Evolutionary conservation across 2,113 vertebrate species (phyloP).

Genomic region (Leuciscus idus): DNA sequence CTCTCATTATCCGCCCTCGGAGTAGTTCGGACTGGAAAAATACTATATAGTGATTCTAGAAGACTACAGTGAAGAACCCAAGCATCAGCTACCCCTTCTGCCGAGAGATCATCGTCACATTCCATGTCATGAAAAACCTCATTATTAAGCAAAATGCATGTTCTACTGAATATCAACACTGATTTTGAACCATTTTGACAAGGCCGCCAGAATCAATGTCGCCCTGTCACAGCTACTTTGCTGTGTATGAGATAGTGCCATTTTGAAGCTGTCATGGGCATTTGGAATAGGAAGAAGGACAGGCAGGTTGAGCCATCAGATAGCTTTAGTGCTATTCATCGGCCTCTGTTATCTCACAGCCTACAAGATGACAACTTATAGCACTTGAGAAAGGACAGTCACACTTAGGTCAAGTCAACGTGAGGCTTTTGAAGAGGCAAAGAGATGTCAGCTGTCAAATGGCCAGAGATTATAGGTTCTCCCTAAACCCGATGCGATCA

Average conservation of each 20-base stretch:
- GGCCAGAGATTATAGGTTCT: not conserved
- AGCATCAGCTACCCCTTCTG: not conserved
- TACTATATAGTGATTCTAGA: conserved; percentile 8
- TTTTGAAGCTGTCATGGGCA: conserved; percentile 9
- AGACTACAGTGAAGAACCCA: not conserved
- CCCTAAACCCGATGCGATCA: not conserved
- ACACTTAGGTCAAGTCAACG: not conserved
- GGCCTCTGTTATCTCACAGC: conserved; percentile 12
- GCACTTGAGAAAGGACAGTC: not conserved
- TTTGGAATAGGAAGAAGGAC: not conserved
- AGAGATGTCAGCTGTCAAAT: conserved; percentile 41
- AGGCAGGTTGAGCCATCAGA: conserved; percentile 42
- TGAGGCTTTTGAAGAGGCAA: not conserved
- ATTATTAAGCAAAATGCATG: not conserved
- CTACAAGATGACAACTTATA: conserved; percentile 5
- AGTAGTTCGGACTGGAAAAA: conserved; percentile 10
- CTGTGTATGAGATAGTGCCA: not conserved
- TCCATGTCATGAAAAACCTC: not conserved
- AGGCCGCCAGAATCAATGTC: not conserved
- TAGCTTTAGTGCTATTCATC: conserved; percentile 17
- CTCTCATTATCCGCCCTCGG: not conserved
- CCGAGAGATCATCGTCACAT: not conserved
- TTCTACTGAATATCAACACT: not conserved
- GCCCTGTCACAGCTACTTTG: not conserved
- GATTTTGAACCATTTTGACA: not conserved